Base-by-base conservation (phyloP, 2,888 invertebrate species). In the Portevinia maculata region DNA sequence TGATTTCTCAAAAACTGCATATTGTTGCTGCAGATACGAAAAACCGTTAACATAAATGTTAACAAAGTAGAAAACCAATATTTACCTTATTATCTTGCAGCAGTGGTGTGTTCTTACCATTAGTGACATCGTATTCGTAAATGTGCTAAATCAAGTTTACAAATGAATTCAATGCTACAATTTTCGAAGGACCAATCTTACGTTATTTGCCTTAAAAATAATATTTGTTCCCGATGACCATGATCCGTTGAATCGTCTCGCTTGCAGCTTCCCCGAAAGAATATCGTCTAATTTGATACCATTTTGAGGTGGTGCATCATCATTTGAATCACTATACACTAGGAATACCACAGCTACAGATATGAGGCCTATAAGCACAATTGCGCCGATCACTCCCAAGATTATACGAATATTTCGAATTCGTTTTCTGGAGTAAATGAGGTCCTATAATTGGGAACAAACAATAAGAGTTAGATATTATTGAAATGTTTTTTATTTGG, bases 191-290 rank as follows among this genome's bases (percentile, higher is more conserved):
- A n/a, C 6, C 9, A n/a, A 9, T 1, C 88, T 86, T 86, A 89
- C 89, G 85, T 83, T 79, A 50, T 85, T 75, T 4, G 93, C 93
- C 70, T 93, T 92, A 89, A 92, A 95, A 84, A 95, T 88, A 78
- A 95, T 91, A 87, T 93, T 93, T 79, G 91, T 92, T 86, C 93
- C 96, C 89, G 94, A 93, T 71, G 95, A 92, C 96, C 97, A 97
- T 52, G 94, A 94, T 62, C 94, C 96, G 89, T 96, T 96, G 89
- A 96, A 96, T 44, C 93, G 91, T 76, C 92, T 92, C 0, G 96
- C 92, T 11, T 93, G 90, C 81, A 94, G 93, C 78, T 92, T 93
- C 52, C 95, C 95, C 37, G 91, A 92, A 15, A 97, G 92, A 85
- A 96, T 92, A 86, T 96, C 95, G 76, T 95, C 94, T 76, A 97